Base-by-base conservation (phyloP, 2,888 invertebrate species). In the Heliconius sara region DNA sequence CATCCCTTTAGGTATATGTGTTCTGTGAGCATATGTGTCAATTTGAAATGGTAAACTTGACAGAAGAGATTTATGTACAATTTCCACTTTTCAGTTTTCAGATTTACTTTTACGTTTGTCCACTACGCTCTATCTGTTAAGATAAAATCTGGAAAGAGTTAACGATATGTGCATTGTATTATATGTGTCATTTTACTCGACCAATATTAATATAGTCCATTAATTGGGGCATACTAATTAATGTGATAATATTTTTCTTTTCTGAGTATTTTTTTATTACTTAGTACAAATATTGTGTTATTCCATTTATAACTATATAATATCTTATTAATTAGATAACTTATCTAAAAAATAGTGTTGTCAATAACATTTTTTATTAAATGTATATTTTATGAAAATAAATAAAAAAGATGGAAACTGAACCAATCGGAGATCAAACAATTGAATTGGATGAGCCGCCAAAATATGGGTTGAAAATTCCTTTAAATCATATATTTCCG, bases 401-500 rank as follows among this genome's bases (percentile, higher is more conserved):
- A 73, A 34, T 73, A 16, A 3, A 19, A n/a, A 73, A 57, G 60
- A 79, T 79, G 79, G 79, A 79, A 47, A 68, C 67, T 43, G 80
- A 83, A 79, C 65, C 66, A 19, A 77, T 83, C 27, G 86, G 87
- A 22, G 87, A 88, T 65, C 84, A 83, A 76, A 82, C 77, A 47
- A 78, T 79, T 22, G 84, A 83, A 19, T 83, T 90, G 65, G 91
- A 92, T 83, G 93, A 88, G 81, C 95, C 94, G 65, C 96, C 97
- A 25, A 95, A 96, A 82, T 96, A 96, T 88, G 98, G 98, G 19
- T 95, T 98, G 83, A 97, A 97, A 90, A 93, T 97, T n/a, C 95
- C 95, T 84, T 95, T 98, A 84, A 96, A 97, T 90, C 97, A 98
- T 93, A 95, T 96, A 83, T 98, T 96, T 94, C 97, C 97, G 1